Base-by-base conservation (phyloP, 1,140 invertebrate species). In the Periplaneta americana region DNA sequence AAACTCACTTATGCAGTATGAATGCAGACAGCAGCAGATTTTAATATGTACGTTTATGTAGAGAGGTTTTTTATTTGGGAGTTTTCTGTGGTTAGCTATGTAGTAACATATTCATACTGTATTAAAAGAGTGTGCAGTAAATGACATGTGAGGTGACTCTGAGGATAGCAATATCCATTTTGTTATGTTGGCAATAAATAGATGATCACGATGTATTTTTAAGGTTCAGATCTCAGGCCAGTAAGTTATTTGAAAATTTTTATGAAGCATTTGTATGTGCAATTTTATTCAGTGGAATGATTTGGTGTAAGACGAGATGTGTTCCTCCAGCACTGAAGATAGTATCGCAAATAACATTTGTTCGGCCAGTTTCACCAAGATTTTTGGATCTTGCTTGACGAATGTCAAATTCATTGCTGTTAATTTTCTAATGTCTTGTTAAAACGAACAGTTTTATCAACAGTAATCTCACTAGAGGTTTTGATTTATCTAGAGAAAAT, bases 1-100 rank as follows among this genome's bases (percentile, higher is more conserved):
- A 81, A 81, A 81, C 77, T 81, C 80, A 81, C 31, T 76, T 75
- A 36, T 81, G 37, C 75, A 48, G n/a, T 76, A 76, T 81, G 39
- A 34, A 77, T 77, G 33, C 75, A 77, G 48, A 28, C 48, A 48
- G 39, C n/a, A 66, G 48, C 22, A 28, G 48, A 66, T 66, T 66
- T 66, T 66, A 66, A 66, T 66, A 48, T 66, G 48, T 66, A 28
- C 5, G 5, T 66, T 66, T 66, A 8, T 66, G 48, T 66, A n/a
- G 2, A 15, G n/a, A 6, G 28, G 2, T 9, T 4, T n/a, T 66
- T 3, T 66, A 2, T 28, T 66, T 66, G 39, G 39, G 39, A 48
- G n/a, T 66, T 66, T 66, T 66, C n/a, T n/a, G 11, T 66, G n/a
- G 48, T 66, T 66, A n/a, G n/a, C 22, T n/a, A 28, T 28, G 48